Conservation (phyloP, 2,888 invertebrate species). For the Agonopterix arenella region DNA sequence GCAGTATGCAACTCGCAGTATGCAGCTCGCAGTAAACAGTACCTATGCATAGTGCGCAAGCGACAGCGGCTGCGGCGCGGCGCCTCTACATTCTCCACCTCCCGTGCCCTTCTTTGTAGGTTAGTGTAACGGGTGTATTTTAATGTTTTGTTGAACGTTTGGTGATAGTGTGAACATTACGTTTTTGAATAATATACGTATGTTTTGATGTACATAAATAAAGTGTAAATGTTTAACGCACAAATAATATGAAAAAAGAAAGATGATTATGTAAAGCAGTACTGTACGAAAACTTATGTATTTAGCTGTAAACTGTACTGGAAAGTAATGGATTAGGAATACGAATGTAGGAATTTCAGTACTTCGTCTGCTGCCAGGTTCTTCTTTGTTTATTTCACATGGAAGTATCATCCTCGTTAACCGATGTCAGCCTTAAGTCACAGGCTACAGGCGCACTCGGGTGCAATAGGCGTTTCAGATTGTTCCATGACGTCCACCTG, state of each 20-base stretch:
- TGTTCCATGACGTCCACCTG: too few species aligned
- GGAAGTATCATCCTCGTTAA: too few species aligned
- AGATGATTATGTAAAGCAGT: slow-evolving; percentile 55
- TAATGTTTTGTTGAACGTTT: slow-evolving; percentile 57
- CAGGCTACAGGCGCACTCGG: too few species aligned
- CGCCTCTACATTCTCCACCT: slow-evolving; percentile 57
- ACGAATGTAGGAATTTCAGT: slow-evolving; percentile 47
- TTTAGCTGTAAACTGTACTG: slow-evolving; percentile 65
- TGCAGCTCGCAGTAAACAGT: too few species aligned
- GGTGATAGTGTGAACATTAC: slow-evolving; percentile 64
- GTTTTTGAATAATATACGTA: slow-evolving; percentile 70
- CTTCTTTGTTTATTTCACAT: neutral
- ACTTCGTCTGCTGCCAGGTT: slow-evolving; percentile 36
- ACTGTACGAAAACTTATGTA: slow-evolving; percentile 57
- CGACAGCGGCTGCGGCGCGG: slow-evolving; percentile 65
- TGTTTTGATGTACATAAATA: slow-evolving; percentile 76
- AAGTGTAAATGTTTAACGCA: slow-evolving; percentile 76
- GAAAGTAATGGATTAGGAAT: slow-evolving; percentile 54
- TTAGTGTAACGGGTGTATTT: slow-evolving; percentile 48
- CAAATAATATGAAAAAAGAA: slow-evolving; percentile 64
- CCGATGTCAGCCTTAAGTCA: too few species aligned
- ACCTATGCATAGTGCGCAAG: slow-evolving; percentile 12
- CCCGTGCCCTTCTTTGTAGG: slow-evolving; percentile 39
- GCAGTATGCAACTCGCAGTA: too few species aligned
- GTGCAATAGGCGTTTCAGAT: too few species aligned